Base-by-base conservation (phyloP, 1,140 invertebrate genomes). In the Lutraria rhynchaena region DNA sequence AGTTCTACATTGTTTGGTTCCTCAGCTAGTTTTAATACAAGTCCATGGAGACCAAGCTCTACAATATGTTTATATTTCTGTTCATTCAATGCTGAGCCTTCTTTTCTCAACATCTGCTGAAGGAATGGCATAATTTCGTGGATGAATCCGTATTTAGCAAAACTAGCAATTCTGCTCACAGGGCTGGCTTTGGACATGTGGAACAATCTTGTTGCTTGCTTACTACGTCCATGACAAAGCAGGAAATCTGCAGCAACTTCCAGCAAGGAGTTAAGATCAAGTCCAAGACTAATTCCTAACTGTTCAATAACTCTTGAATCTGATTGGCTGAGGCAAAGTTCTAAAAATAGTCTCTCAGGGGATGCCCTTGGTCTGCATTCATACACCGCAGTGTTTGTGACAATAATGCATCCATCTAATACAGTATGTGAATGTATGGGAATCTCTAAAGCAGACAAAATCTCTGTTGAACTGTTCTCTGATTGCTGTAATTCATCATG, bases 221-320 rank as follows among this genome's bases (percentile, higher is more conserved):
- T 93, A 85, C 95, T 95, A 71, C 94, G 93, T 49, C 94, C 94
- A 67, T 94, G 94, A 4, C 93, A 92, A 63, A 96, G 91, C 83
- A 95, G 92, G 86, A 95, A 93, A 91, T 96, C 95, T 27, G 95
- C 96, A 29, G 95, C 95, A 87, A 93, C 93, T 92, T 96, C 96
- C 75, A 96, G 94, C 57, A 96, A 92, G 73, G 94, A 93, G 86
- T 95, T 94, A 17, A 95, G 92, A 89, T 96, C 95, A 7, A 96
- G 91, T 33, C 90, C 88, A 27, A 92, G 81, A 82, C 91, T 91
- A 31, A 92, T 88, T 19, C 89, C 91, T 41, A 93, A 74, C 53
- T 89, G 87, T 69, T 93, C 90, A 13, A 90, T 88, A 44, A 84
- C 24, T 11, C 67, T 58, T n/a, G 86, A 84, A 57, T 91, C 93